Base-by-base conservation (phyloP, 2,113 vertebrate genomes). In the Ondatra zibethicus region DNA sequence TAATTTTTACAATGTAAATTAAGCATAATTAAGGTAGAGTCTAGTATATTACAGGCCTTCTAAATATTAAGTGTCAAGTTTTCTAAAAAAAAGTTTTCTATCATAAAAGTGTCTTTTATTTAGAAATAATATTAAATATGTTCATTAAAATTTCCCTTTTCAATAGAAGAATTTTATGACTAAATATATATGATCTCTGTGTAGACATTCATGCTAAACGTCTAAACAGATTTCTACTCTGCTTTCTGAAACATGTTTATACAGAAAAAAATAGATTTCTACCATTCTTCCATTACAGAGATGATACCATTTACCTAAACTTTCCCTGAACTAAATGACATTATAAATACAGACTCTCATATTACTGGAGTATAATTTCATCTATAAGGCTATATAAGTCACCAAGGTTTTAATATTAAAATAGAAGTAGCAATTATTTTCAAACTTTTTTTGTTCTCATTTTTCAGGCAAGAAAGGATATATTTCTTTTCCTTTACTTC, bases 341-440 rank as follows among this genome's bases (percentile, higher is more conserved):
- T 52, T 92, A 82, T n/a, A 66, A 50, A 96, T 63, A 45, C 16
- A 77, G 2, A 88, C 7, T 14, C 16, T 77, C n/a, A 73, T 39
- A 33, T 1, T 73, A 55, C 12, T 88, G 2, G 0, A 82, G 16
- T 82, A 47, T 75, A 88, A 93, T 90, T 63, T 78, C 19, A 88
- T 55, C 27, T 82, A 89, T 42, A 92, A 84, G 36, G 72, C 8
- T 50, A 17, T 21, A 27, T 21, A 88, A 52, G 36, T 72, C 27
- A 85, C 50, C 4, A 88, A 95, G 81, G 17, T 21, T 89, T 73
- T 93, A 72, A 1, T 27, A 87, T 88, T 86, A 95, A 88, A 94
- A 77, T 76, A 88, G 19, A 92, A 92, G 47, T 68, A 93, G 17
- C 36, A 76, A 19, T 96, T 19, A 90, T 55, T 75, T 94, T 90